Evolutionary conservation across 1,140 invertebrate genomes (phyloP), one percentile per base, ranked within the genome.

Genomic region (Parasteatoda tepidariorum): DNA sequence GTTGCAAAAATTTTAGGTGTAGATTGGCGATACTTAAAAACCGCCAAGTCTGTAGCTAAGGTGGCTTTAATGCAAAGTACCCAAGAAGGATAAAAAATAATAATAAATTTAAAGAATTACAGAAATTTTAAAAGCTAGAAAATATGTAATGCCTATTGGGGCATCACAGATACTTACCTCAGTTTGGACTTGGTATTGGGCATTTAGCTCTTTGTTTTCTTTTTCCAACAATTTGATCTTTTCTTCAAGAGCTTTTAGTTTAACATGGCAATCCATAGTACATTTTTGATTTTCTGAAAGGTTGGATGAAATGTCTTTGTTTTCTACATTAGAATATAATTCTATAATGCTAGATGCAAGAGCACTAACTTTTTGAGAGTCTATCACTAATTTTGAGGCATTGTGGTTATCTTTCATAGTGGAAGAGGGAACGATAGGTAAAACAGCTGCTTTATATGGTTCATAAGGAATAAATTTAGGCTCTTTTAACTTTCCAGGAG

Each of bases 391-490:
- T 3, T 71, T 30, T 48, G 33, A 15, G 11, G 18, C 0, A n/a
- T 24, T 1, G 11, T 15, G 6, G 3, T 71, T 71, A 22, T 57
- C 68, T 24, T n/a, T 5, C n/a, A 26, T 71, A 2, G 13, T 54
- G 11, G 26, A 22, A 13, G 68, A 34, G 7, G 92, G 91, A 61
- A 93, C 90, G 81, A 96, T 93, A 61, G 94, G 94, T 88, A 93
- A 94, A 0, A 95, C 93, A 84, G 95, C 95, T 74, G 92, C 94
- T 87, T 95, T 94, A 86, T 96, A 96, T 0, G 95, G 95, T 87
- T 97, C 95, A 86, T 94, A 96, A 0, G 95, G 95, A 26, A 97
- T 92, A 89, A 96, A 96, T 88, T 94, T 95, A 1, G 94, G 93
- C 86, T 93, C 93, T 86, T 89, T 79, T 89, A 87, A 67, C 88